Conservation (phyloP, 2,888 invertebrate genomes). For the Teleogryllus oceanicus region DNA sequence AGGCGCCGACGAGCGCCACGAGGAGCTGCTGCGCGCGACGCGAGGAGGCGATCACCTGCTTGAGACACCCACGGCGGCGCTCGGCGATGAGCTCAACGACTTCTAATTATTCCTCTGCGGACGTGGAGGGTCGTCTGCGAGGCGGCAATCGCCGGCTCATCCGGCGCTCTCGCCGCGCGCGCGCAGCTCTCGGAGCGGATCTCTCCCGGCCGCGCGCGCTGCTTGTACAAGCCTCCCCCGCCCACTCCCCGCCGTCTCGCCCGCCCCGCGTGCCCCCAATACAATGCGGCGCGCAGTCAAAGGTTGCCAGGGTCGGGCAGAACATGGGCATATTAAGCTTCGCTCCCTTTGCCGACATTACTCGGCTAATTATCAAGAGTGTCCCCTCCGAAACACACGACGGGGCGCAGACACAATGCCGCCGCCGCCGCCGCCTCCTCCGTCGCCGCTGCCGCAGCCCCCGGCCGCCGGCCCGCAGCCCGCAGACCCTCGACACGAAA, state of each 20-base stretch:
- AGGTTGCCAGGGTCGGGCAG: slow-evolving; percentile 7
- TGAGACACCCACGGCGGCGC: no score
- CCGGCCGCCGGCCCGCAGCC: not conserved
- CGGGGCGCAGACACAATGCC: slow-evolving; percentile 6
- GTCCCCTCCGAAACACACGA: slow-evolving; percentile 1
- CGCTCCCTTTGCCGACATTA: slow-evolving; percentile 18
- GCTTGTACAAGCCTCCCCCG: not conserved
- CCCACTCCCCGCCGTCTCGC: not conserved
- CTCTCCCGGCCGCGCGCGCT: not conserved
- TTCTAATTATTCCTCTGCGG: not conserved
- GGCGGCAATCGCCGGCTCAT: not conserved
- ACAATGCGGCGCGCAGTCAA: slow-evolving; percentile 10
- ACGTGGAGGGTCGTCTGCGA: no score
- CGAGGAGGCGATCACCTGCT: no score
- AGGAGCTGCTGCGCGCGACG: no score
- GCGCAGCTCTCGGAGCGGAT: not conserved
- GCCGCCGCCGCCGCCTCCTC: not conserved
- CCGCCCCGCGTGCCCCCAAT: not conserved
- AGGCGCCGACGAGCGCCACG: no score
- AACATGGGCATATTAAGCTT: slow-evolving; percentile 18
- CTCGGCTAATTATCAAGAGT: slow-evolving; percentile 18
- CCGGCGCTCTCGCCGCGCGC: not conserved
- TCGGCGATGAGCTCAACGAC: slow-evolving; percentile 4
- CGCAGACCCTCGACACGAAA: not conserved
- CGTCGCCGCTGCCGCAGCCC: not conserved